These are phyloP conservation scores for Saccostrea cuccullata DNA, from an alignment of 1,140 invertebrate species.

Conservation along the genomic window DNA sequence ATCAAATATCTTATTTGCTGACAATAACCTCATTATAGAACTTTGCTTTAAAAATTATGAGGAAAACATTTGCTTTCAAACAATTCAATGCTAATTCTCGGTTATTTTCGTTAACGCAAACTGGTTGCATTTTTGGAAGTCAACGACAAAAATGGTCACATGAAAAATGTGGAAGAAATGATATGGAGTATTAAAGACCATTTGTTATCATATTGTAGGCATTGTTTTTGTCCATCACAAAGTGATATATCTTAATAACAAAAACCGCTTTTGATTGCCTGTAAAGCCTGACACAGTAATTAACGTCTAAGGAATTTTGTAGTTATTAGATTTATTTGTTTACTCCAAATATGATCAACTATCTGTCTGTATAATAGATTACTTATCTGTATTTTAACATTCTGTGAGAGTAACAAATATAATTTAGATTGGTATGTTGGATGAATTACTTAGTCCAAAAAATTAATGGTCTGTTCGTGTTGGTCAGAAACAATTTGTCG, in stretches of 20 bases:
- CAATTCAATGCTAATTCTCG: no score
- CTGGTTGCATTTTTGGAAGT: no score
- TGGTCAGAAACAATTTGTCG: not conserved
- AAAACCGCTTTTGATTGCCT: not conserved
- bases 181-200: not conserved
- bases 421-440: not conserved
- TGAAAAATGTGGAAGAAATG: no score
- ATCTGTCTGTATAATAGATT: not conserved
- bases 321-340: not conserved
- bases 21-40: no score
- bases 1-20: no score
- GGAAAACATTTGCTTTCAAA: no score
- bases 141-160: no score
- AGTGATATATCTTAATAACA: not conserved
- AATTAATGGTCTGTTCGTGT: not conserved
- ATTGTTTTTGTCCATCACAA: not conserved
- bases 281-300: not conserved
- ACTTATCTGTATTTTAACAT: not conserved
- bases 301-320: not conserved
- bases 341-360: not conserved
- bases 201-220: not conserved
- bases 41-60: no score
- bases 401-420: not conserved
- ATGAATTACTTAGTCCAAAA: not conserved
- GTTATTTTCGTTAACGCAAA: no score